Base-by-base conservation (phyloP, 2,113 vertebrate genomes). In the Zosterops borbonicus region DNA sequence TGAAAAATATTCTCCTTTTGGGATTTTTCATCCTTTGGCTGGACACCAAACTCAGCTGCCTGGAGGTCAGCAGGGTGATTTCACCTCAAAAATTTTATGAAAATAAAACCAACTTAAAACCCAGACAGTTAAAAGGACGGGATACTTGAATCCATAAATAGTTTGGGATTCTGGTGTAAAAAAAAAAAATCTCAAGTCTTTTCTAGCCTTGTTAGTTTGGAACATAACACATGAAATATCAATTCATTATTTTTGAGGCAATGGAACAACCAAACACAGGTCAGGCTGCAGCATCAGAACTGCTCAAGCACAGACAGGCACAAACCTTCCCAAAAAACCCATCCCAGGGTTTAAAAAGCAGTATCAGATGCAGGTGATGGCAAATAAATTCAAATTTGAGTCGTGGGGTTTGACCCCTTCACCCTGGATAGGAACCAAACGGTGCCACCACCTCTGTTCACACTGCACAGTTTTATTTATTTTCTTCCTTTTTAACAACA, bases 1-100 rank as follows among this genome's bases (percentile, higher is more conserved):
- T 95, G 49, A 41, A 64, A 77, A 74, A 70, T 62, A 89, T 91
- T 89, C 78, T 73, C 71, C 60, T 96, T 60, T 60, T 67, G 69
- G 73, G 71, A 89, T 55, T 50, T 12, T 93, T 87, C 37, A 22
- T 5, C 80, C 75, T 79, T 17, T 69, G 89, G 49, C 82, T 83
- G 41, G 14, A 75, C 44, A 31, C 62, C 77, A 92, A 35, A 19
- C 14, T 62, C 47, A 69, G 73, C 62, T 84, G 35, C 53, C 46
- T 50, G 33, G 37, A 55, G 16, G 41, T 83, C 67, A 81, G 6
- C 22, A 41, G 41, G 44, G 67, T 21, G 53, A 56, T 62, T 92
- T 81, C 73, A 91, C 12, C 63, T 94, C 62, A 23, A 58, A 93
- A 47, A 58, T 71, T 77, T 35, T 18, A 25, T 39, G 9, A n/a